Base-by-base conservation (phyloP, 2,113 vertebrate genomes). In the Fukomys damarensis region DNA sequence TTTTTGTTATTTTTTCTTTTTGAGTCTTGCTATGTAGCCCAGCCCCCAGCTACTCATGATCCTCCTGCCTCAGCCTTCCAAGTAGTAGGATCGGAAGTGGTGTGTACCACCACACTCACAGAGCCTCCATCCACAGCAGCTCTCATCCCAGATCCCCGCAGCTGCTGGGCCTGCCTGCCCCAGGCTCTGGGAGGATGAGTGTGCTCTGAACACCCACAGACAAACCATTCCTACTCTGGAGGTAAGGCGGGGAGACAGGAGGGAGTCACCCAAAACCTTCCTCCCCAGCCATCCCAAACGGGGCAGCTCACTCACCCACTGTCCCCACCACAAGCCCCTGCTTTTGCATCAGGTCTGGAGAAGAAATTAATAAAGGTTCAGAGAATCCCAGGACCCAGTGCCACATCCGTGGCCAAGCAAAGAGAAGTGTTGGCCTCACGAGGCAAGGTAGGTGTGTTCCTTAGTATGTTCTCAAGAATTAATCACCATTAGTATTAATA, bases 401-500 rank as follows among this genome's bases (percentile, higher is more conserved):
- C 26, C 1, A 16, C 61, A 28, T 56, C 54, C n/a, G 24, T 83
- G 43, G 59, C 52, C 56, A 52, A 92, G 74, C 43, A 68, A 59
- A 86, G 72, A 86, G 38, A 43, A 61, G 2, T 8, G 17, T 0
- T 41, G 83, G 7, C n/a, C 43, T 94, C 83, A 58, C 87, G 41
- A 58, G 86, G 59, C 81, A 93, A 95, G 68, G 58, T 86, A 56
- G 72, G 76, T 35, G 52, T n/a, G 56, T 59, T 91, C 54, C 82
- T 89, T 59, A 52, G 56, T 16, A 56, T 30, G 22, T 72, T 74
- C 52, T 86, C 85, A 91, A 94, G 89, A 96, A 96, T 95, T 74
- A 89, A 63, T 86, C 63, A 76, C 46, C 35, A 59, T 87, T 68
- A 92, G 87, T 89, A 87, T 70, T 89, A 89, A 93, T 74, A 86